Conservation (phyloP, 2,888 invertebrate species). For the Tipula unca region DNA sequence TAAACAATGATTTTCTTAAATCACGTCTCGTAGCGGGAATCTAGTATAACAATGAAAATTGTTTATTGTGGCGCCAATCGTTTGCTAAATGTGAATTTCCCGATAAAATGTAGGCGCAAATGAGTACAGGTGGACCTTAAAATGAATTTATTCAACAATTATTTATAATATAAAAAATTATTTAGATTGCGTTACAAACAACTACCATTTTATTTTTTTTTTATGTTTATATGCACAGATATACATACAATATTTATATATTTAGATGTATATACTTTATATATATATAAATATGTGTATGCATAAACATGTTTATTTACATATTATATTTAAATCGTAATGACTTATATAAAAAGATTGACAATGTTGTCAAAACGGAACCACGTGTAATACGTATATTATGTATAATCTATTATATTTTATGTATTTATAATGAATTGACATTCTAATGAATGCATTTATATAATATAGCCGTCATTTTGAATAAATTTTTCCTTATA, state of each 20-base stretch:
- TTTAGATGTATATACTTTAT: not conserved
- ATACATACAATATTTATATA: not conserved
- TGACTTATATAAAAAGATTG: not conserved
- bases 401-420: not conserved
- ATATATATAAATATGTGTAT: not conserved
- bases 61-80: not conserved
- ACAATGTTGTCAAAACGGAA: not conserved
- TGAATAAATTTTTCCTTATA: not conserved
- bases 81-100: not conserved
- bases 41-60: not conserved
- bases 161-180: not conserved
- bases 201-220: not conserved
- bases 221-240: not conserved
- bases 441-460: not conserved
- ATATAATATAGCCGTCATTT: not conserved
- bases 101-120: not conserved
- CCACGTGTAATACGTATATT: not conserved
- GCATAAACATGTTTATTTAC: not conserved
- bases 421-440: not conserved
- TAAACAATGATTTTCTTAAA: not conserved
- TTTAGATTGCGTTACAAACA: not conserved
- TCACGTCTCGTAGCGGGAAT: not conserved
- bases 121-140: not conserved
- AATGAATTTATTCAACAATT: not conserved
- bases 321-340: not conserved